Evolutionary conservation across 2,888 invertebrate species (phyloP), one percentile per base, ranked within the genome.

Genomic region (Actias luna): DNA sequence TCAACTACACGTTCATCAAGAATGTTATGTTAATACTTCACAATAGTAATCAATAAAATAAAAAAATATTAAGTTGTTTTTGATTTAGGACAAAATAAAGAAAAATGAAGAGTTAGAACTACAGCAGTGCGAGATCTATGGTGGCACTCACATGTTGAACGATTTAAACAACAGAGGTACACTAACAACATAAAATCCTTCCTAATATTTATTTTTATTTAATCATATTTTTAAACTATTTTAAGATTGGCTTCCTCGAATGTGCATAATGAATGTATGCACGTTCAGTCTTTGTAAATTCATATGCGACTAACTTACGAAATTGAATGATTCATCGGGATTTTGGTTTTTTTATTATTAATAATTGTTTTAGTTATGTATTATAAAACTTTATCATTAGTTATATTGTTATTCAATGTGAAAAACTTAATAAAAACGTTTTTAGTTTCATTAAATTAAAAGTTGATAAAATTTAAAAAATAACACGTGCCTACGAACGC

Each of bases 1-100:
- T 22, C 2, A 25, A 22, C 46, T 50, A 10, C 46, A 22, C n/a
- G 46, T 50, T 50, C 46, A 25, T 25, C 46, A 25, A 25, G 8
- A 50, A 12, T 25, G 10, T 12, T 50, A 25, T 50, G 12, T 50
- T 12, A 4, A 22, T 3, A 50, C 25, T 50, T 10, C 10, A 25
- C 25, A 10, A 22, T 50, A 18, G 22, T 46, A 46, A 46, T 46
- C 14, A 8, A 12, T 35, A 10, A 35, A 14, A 12, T 35, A 3
- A 35, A 46, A 25, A 22, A 50, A 60, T 58, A 63, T 50, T 25
- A 4, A 58, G 29, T 1, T 63, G 27, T 1, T 8, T 33, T 14
- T n/a, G 3, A 22, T 64, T 64, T 67, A 89, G 89, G 84, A 85
- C 62, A 80, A 78, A 5, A 84, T 85, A 66, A 78, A 79, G 55